phyloP scores from a whole-genome alignment of 23 tunicate genomes.

The Trididemnum miniatum region DNA sequence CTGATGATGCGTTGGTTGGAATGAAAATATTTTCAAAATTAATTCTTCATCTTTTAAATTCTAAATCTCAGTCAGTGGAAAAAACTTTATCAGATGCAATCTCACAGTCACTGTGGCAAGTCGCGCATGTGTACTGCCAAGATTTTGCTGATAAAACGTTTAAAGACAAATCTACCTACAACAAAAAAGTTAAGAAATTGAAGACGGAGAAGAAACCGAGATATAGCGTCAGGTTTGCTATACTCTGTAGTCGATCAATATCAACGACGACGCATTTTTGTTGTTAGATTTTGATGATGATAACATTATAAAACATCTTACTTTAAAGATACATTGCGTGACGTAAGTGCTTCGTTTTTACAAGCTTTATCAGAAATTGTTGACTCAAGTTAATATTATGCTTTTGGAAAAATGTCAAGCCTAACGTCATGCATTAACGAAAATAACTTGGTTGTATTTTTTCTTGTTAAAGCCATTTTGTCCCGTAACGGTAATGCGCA shows the following conservation, averaged over 20 bases:
- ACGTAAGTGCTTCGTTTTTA: too few relatives aligned
- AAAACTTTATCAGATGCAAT: background rate
- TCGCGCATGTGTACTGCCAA: constrained; percentile 27
- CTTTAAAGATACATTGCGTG: too few relatives aligned
- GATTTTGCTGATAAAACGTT: constrained; percentile 40
- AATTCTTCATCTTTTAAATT: background rate
- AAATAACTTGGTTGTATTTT: too few relatives aligned
- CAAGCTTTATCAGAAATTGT: too few relatives aligned
- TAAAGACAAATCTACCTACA: background rate
- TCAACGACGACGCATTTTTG: background rate
- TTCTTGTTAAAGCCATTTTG: too few relatives aligned
- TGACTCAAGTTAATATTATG: too few relatives aligned
- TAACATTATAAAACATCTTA: too few relatives aligned
- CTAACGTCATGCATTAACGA: too few relatives aligned
- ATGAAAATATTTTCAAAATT: constrained; percentile 54
- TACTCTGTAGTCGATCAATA: background rate
- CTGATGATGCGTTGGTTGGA: constrained; percentile 73
- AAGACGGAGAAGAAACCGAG: background rate
- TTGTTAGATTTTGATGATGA: too few relatives aligned
- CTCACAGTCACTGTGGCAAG: constrained; percentile 28
- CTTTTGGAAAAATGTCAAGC: too few relatives aligned
- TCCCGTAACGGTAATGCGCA: too few relatives aligned
- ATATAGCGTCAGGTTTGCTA: constrained; percentile 1
- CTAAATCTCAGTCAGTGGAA: background rate
- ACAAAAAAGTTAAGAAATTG: background rate